A percentile compares a stretch with the other conserved stretches of the same genome.
Evolutionary conservation across 2,888 invertebrate genomes (phyloP).

Genomic region (Cecidostiba fungosa): DNA sequence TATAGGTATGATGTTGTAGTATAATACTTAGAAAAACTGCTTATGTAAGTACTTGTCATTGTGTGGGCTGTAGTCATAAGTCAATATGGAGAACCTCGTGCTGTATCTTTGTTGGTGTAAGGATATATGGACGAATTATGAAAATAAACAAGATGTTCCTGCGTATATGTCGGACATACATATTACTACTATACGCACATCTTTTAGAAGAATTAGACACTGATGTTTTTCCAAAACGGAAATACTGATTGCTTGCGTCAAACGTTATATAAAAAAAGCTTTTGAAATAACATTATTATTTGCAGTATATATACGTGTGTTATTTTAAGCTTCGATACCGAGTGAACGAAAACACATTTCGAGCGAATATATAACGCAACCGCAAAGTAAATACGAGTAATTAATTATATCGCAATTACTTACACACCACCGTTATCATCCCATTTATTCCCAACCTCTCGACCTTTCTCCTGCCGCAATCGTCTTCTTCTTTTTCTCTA

Average conservation of each 20-base stretch:
- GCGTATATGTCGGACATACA: too few species aligned
- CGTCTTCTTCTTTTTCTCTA: neutral
- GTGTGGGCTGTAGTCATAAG: neutral
- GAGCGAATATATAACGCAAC: neutral
- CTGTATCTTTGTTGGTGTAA: neutral
- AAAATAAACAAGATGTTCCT: conserved; percentile 1
- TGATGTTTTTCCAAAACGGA: neutral
- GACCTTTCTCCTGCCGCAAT: conserved; percentile 5
- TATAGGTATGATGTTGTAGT: too few species aligned
- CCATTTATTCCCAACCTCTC: conserved; percentile 38
- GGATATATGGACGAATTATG: neutral
- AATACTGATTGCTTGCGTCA: neutral
- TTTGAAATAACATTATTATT: neutral
- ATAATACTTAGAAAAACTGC: neutral
- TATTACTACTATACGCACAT: too few species aligned
- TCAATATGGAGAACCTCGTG: neutral
- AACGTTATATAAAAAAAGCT: neutral
- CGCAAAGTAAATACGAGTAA: too few species aligned
- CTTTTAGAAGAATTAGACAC: neutral
- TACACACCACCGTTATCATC: conserved; percentile 40
- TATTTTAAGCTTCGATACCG: too few species aligned
- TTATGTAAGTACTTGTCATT: neutral
- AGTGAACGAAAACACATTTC: conserved; percentile 18
- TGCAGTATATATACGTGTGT: too few species aligned
- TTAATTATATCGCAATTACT: conserved; percentile 47